Evolutionary conservation across 2,797 vertebrate species (phyloP), one percentile per base, ranked within the genome.

Genomic region (Fratercula arctica): DNA sequence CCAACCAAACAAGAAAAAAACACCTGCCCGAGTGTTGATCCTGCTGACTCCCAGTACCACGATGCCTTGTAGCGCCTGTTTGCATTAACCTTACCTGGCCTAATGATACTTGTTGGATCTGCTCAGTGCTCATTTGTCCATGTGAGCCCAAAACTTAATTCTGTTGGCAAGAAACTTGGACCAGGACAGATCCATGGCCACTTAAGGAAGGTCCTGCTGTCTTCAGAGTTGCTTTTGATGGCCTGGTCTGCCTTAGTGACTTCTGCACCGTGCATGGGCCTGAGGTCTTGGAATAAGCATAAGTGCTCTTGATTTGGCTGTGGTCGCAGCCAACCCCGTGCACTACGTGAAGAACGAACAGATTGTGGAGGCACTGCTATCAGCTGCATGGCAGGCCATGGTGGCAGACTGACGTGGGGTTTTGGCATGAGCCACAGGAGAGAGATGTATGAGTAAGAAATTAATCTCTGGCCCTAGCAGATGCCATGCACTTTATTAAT

Each of bases 61-160:
- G 0, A 16, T 1, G 4, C 6, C 11, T 54, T 2, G 1, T 19
- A 41, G 28, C 4, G 11, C 35, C 45, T 72, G 12, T 24, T 60
- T 8, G 20, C 70, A 46, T 26, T n/a, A 77, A 15, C 56, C 16
- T 80, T 45, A 35, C 18, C 29, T 12, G 9, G 11, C 56, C 15
- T 12, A 28, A 46, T 12, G 23, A 61, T 46, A 46, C 21, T n/a
- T 72, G 19, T 17, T 78, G 20, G 15, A 18, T 33, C 67, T 91
- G 16, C 6, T 82, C 56, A 24, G 45, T 75, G 53, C n/a, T 70
- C 57, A 31, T 41, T 14, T 25, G 37, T n/a, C 61, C 15, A 5
- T 19, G 33, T n/a, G 9, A 94, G 21, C 45, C 41, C 12, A 59
- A 67, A 50, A 39, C 9, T 50, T 25, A 31, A 21, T 59, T 61